A percentile compares a stretch with the other conserved stretches of the same genome.
Evolutionary conservation across 1,140 invertebrate genomes (phyloP).

Genomic region (Oncopodura yosiiana): DNA sequence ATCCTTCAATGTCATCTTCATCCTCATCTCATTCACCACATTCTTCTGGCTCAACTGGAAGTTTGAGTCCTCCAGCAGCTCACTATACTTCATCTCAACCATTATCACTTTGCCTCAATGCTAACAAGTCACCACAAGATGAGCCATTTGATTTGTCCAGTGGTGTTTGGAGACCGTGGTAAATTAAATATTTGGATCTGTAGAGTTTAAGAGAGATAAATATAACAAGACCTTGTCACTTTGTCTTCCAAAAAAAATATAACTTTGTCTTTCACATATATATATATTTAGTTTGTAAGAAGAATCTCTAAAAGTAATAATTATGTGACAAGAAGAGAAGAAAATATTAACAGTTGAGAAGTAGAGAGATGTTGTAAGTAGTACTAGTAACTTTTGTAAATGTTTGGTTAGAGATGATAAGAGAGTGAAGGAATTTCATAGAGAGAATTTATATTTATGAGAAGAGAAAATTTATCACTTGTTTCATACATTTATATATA

Average conservation of each 20-base stretch:
- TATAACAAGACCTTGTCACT: background rate
- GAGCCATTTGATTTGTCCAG: slow-evolving; percentile 32
- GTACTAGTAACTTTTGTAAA: too few species aligned
- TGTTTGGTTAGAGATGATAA: too few species aligned
- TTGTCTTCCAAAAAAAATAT: background rate
- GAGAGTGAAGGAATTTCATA: too few species aligned
- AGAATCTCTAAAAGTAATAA: background rate
- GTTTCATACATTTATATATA: too few species aligned
- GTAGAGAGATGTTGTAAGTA: too few species aligned
- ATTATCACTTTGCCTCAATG: background rate
- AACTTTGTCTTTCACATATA: background rate
- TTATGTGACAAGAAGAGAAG: background rate
- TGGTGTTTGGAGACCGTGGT: slow-evolving; percentile 32
- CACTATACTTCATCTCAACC: background rate
- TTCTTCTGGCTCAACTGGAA: slow-evolving; percentile 10
- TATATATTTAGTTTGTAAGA: background rate
- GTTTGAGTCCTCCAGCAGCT: slow-evolving; percentile 26
- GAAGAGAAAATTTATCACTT: too few species aligned
- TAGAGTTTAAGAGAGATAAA: too few species aligned
- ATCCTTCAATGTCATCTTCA: slow-evolving; percentile 20
- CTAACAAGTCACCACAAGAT: slow-evolving; percentile 8
- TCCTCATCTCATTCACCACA: slow-evolving; percentile 9
- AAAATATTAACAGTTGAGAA: background rate
- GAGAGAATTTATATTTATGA: too few species aligned
- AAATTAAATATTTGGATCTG: slow-evolving; percentile 1